Evolutionary conservation across 2,113 vertebrate species (phyloP), one percentile per base, ranked within the genome.

Genomic region (Hyla sarda): DNA sequence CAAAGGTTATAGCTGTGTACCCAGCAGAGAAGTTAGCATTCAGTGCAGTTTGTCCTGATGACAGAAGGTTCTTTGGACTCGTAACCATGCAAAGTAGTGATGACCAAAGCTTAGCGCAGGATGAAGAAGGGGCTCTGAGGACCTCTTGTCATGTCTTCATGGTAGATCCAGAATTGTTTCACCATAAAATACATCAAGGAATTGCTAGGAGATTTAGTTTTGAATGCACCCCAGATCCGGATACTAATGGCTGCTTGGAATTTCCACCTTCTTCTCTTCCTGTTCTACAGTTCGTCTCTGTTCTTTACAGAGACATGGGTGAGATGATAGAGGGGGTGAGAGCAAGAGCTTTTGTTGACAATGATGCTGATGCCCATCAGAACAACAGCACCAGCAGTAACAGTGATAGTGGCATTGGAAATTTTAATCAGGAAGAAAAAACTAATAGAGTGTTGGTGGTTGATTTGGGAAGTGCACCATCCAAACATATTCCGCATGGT

Each of bases 131-230:
- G 0, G 65, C 92, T 79, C 87, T 99, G 90, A 95, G 98, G 88
- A 99, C 97, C 0, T 99, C 98, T 62, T 99, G 98, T 87, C 98
- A 99, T 0, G 98, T 99, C 79, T 99, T 99, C 87, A 97, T 99
- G 87, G 98, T 98, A 90, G 98, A 99, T 85, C 97, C 98, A 0
- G 98, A 99, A 85, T 91, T 99, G 21, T 99, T 97, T 90, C 94
- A 93, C 78, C 98, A 99, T 90, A 96, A 96, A 95, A 92, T 98
- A 85, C 98, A 99, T 86, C 93, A 95, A 69, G 96, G 97, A 17
- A 92, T 99, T 1, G 96, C 97, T 2, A 92, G 93, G 41, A 95
- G 97, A 32, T 99, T 99, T 60, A 96, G 96, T 50, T 95, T 99
- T 48, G 95, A 95, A 85, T 99, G 98, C 87, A 99, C 98, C 0